Evolutionary conservation across 2,797 vertebrate genomes (phyloP).

Genomic region (Sebastes itinus): DNA sequence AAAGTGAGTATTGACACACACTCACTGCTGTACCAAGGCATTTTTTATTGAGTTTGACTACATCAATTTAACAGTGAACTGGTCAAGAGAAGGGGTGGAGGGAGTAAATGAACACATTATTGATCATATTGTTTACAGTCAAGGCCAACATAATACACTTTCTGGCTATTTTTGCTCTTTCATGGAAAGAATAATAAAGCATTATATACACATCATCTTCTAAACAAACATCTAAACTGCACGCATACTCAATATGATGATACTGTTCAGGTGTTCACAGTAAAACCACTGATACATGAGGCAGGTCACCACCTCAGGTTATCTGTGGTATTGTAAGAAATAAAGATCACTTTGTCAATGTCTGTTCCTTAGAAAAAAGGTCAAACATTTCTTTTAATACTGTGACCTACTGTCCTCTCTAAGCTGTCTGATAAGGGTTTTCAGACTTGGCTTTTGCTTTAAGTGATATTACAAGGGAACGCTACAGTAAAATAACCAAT

Average conservation of each 20-base stretch:
- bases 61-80: slow-evolving; percentile 49
- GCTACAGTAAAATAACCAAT: not conserved
- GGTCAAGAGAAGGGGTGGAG: slow-evolving; percentile 21
- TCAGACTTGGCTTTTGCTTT: not conserved
- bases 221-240: not conserved
- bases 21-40: slow-evolving; percentile 10
- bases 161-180: slow-evolving; percentile 82
- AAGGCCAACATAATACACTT: slow-evolving; percentile 54
- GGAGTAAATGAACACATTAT: slow-evolving; percentile 27
- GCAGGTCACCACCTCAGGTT: not conserved
- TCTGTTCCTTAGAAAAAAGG: not conserved
- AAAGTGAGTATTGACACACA: slow-evolving; percentile 3
- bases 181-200: slow-evolving; percentile 90
- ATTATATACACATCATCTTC: slow-evolving; percentile 13
- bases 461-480: slow-evolving; percentile 5
- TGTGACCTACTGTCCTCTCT: not conserved
- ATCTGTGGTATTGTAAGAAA: not conserved
- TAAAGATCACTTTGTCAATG: not conserved
- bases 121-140: slow-evolving; percentile 44
- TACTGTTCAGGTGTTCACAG: not conserved
- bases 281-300: not conserved
- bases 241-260: not conserved
- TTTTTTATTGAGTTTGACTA: slow-evolving; percentile 48
- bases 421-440: not conserved
- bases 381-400: slow-evolving; percentile 11